Base-by-base conservation (phyloP, 2,797 vertebrate species). In the Xenentodon cancila region DNA sequence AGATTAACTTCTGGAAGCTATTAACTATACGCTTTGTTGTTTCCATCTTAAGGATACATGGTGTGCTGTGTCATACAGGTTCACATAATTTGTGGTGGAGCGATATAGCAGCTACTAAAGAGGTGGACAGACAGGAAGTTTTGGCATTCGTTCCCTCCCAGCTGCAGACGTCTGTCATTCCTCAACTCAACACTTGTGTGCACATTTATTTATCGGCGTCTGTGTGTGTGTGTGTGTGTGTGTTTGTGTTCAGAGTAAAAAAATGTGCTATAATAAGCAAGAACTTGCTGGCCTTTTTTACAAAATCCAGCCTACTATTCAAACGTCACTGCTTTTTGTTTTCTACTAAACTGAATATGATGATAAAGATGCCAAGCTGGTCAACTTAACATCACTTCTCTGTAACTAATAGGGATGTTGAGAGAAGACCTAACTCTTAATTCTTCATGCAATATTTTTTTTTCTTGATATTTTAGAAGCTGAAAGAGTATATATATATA, bases 131-230 rank as follows among this genome's bases (percentile, higher is more conserved):
- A 87, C 75, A 88, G 84, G 85, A 88, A 84, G 89, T 75, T 79
- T 80, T 79, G 82, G 74, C 84, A 68, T 80, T 79, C 77, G 70
- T 85, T 44, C 56, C 71, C 82, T 82, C 85, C 77, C 87, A 91
- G 89, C 89, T 90, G 88, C 88, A 89, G 86, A 90, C 73, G 71
- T 84, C 87, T 89, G 91, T 92, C 90, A 91, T 92, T 92, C 88
- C 86, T 91, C 91, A 88, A 71, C 73, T 89, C 87, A 89, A 78
- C 89, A 80, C 82, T 84, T 84, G 85, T 65, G 80, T 80, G 69
- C 51, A 45, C 84, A 46, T 78, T 55, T 79, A 73, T 74, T 43
- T 62, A 11, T 66, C 22, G 56, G 21, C 65, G 43, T 76, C 21
- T 71, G 52, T 71, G 34, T 61, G 51, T 45, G 25, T 51, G 40